A percentile compares a stretch with the other conserved stretches of the same genome.
These are phyloP conservation scores for Drosophila pallidifrons DNA, from an alignment of 1,140 invertebrate species.

Conservation along the genomic window DNA sequence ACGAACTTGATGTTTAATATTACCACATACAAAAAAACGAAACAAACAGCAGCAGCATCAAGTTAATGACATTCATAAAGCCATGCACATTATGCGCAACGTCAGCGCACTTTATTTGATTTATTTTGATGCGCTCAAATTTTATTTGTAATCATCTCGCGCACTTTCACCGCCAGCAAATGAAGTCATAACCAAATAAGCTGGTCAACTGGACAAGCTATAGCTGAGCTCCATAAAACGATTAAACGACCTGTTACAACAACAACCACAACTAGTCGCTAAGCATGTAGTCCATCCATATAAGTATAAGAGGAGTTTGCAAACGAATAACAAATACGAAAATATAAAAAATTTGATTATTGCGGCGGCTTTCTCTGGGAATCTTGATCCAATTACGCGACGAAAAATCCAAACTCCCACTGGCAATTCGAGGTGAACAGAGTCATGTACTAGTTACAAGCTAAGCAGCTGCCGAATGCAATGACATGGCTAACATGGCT, in stretches of 20 bases:
- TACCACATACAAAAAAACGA: conserved; percentile 2
- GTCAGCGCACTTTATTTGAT: conserved; percentile 58
- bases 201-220: conserved; percentile 41
- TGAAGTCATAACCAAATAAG: conserved; percentile 82
- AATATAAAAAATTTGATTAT: conserved; percentile 40
- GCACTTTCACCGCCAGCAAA: conserved; percentile 47
- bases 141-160: conserved; percentile 39
- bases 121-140: conserved; percentile 65
- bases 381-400: conserved; percentile 55
- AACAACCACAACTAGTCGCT: not conserved
- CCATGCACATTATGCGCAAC: conserved; percentile 43
- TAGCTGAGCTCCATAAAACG: conserved; percentile 46
- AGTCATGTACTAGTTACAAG: conserved; percentile 1
- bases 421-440: conserved; percentile 21
- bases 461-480: conserved; percentile 35
- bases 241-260: conserved; percentile 25
- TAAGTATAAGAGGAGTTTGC: conserved; percentile 29
- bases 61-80: conserved; percentile 52
- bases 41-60: conserved; percentile 20
- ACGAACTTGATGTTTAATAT: conserved; percentile 52
- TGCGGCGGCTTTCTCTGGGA: conserved; percentile 44
- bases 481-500: conserved; percentile 74
- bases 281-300: conserved; percentile 38
- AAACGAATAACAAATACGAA: conserved; percentile 8
- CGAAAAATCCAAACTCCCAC: conserved; percentile 63